Evolutionary conservation across 2,113 vertebrate species (phyloP).

Genomic region (Serinus canaria): DNA sequence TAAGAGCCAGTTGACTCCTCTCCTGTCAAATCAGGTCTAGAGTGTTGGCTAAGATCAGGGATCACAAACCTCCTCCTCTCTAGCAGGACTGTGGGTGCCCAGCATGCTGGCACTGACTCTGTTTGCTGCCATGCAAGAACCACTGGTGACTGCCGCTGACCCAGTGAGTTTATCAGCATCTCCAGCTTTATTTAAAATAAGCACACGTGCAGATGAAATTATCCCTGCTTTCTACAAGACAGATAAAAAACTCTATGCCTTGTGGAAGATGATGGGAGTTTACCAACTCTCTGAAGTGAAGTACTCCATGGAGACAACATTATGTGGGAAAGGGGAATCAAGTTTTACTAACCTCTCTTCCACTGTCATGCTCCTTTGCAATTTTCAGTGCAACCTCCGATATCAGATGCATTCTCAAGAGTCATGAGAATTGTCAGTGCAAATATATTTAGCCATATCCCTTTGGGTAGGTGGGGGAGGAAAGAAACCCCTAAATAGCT

Average conservation of each 20-base stretch:
- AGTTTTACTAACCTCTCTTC: background rate
- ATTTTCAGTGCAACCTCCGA: conserved; percentile 22
- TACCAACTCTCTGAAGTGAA: background rate
- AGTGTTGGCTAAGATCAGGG: background rate
- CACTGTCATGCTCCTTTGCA: background rate
- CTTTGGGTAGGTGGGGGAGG: conserved; percentile 44
- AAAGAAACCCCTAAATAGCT: conserved; percentile 50
- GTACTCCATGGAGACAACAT: background rate
- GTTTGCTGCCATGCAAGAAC: background rate
- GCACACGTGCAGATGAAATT: background rate
- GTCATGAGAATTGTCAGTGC: conserved; percentile 37
- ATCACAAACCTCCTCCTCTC: background rate
- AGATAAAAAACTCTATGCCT: background rate
- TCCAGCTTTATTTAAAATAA: background rate
- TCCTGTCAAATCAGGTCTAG: background rate
- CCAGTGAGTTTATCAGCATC: background rate
- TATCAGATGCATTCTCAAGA: background rate
- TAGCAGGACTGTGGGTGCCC: background rate
- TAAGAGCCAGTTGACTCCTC: background rate
- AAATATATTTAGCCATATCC: conserved; percentile 64
- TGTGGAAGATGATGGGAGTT: background rate
- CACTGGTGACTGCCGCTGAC: background rate
- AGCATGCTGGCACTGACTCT: background rate
- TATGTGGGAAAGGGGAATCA: conserved; percentile 36
- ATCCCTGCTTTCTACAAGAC: background rate